Evolutionary conservation across 2,113 vertebrate species (phyloP), one percentile per base, ranked within the genome.

Genomic region (Tapirus terrestris): DNA sequence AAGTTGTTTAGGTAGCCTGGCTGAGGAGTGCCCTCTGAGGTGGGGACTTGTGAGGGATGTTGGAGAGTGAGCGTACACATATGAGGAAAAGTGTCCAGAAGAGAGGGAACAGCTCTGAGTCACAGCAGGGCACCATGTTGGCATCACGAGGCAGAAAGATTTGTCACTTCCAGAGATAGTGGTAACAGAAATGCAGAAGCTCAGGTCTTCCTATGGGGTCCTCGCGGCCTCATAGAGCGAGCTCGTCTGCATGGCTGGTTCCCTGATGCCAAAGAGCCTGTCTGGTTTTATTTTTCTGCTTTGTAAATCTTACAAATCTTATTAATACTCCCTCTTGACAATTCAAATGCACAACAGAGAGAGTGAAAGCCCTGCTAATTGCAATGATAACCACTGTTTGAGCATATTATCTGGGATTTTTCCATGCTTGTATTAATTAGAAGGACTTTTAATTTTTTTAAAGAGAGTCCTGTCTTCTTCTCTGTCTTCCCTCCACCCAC

Each of bases 141-240:
- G 39, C 61, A 9, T 13, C 51, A 53, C 16, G 70, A 92, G 33
- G 23, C 76, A 61, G 0, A 39, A 45, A 58, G 39, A 6, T 21
- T 1, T 0, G 0, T 17, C 73, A 1, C 48, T 63, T 85, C 14
- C 20, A 29, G 0, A 21, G 36, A 13, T 2, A 3, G 7, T 6
- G 16, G 3, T 20, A 10, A 68, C 70, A 13, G 4, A 17, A 8
- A 17, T 0, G 5, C 16, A 82, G 43, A 25, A 70, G 21, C 43
- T 76, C 61, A 18, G 31, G 60, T 65, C 80, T 70, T 72, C 67
- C 39, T 33, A 5, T 0, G 2, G 80, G 33, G 0, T 21, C 51
- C 8, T 6, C 7, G 0, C 21, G 89, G 65, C 12, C 60, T 36
- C n/a, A 2, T 0, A 29, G 63, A 36, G 27, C 6, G 16, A 36